Percentiles rank a stretch among this genome's conserved stretches.
These are phyloP conservation scores for Ictidomys tridecemlineatus DNA, from an alignment of 2,113 vertebrate genomes.

Conservation along the genomic window DNA sequence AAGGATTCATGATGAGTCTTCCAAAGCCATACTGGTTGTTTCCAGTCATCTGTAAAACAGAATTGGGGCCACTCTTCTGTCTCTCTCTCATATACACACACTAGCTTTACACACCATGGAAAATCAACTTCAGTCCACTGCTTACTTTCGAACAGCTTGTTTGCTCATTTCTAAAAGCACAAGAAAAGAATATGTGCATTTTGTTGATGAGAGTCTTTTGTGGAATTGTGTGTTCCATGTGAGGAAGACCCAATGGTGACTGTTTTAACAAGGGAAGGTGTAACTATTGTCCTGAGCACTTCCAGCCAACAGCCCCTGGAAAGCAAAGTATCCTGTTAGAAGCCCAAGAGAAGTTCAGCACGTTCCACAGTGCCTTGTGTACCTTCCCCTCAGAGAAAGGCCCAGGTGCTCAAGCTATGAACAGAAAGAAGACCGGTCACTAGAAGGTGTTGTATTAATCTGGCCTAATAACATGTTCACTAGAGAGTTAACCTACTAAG, in stretches of 20 bases:
- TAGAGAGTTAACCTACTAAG: neutral
- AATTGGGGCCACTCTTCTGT: neutral
- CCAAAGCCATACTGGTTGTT: neutral
- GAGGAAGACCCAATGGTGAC: neutral
- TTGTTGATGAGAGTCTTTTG: neutral
- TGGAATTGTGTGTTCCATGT: neutral
- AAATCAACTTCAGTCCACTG: neutral
- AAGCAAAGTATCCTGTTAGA: neutral
- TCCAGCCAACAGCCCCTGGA: neutral
- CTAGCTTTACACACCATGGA: neutral
- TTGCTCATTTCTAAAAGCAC: neutral
- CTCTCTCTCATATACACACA: neutral
- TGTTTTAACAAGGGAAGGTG: neutral
- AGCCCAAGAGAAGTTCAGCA: neutral
- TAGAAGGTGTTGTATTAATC: neutral
- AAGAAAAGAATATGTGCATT: neutral
- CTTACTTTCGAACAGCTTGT: neutral
- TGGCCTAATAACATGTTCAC: neutral
- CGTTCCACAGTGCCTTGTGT: rapidly evolving
- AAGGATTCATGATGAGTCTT: neutral
- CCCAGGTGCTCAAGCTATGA: neutral
- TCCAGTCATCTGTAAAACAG: neutral
- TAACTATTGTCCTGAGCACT: neutral
- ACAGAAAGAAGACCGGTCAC: neutral
- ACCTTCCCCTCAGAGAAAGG: neutral